These are phyloP conservation scores for Lepidothrix coronata DNA, from an alignment of 2,113 vertebrate genomes.

Conservation along the genomic window DNA sequence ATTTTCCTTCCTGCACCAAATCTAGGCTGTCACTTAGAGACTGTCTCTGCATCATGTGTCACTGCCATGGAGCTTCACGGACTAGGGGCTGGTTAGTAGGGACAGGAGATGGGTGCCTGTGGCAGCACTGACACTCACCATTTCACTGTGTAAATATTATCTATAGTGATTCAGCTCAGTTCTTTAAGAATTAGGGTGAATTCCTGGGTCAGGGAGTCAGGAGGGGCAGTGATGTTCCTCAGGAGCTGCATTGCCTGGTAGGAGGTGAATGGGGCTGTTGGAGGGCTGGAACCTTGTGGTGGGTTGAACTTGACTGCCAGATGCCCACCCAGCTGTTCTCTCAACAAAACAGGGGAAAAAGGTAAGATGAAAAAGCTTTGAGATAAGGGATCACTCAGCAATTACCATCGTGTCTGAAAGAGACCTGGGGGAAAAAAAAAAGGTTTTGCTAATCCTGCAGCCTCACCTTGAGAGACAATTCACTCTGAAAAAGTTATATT, in stretches of 20 bases:
- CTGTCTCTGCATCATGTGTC: neutral
- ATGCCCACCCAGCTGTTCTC: neutral
- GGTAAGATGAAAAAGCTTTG: neutral
- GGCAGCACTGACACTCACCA: neutral
- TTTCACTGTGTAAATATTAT: neutral
- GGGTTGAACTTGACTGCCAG: neutral
- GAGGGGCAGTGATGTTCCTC: neutral
- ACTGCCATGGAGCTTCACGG: neutral
- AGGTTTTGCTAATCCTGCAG: neutral
- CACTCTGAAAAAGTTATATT: neutral
- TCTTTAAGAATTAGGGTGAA: neutral
- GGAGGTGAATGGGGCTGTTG: neutral
- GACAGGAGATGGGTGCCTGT: neutral
- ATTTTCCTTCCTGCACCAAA: neutral
- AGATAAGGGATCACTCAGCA: neutral
- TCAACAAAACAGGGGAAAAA: neutral
- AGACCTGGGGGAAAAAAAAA: neutral
- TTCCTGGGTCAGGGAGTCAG: neutral
- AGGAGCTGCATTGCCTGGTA: neutral
- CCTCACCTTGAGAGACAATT: neutral
- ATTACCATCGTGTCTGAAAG: neutral
- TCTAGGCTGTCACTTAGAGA: neutral
- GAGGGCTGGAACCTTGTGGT: neutral
- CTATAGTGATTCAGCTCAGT: neutral
- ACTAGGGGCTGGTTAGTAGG: neutral